Evolutionary conservation across 1,140 invertebrate genomes (phyloP).

Genomic region (Megalopta genalis): DNA sequence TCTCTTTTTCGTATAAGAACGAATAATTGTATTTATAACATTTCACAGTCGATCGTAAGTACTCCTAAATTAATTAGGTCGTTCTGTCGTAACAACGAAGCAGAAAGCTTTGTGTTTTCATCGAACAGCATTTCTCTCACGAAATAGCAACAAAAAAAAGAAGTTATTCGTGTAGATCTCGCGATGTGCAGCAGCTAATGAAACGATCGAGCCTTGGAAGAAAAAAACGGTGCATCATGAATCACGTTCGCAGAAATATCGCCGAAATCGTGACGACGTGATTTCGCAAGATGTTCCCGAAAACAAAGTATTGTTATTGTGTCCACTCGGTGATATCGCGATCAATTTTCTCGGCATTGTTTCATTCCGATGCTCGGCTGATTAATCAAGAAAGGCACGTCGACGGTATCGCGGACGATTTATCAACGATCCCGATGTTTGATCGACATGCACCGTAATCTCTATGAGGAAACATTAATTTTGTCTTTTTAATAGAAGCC

Average conservation of each 20-base stretch:
- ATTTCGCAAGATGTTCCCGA: neutral
- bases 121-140: too few relatives aligned
- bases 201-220: neutral
- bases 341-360: neutral
- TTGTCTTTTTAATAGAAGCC: neutral
- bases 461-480: slow-evolving; percentile 9
- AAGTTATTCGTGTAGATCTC: too few relatives aligned
- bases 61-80: too few relatives aligned
- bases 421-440: neutral
- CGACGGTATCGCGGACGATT: neutral
- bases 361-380: neutral
- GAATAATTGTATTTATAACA: too few relatives aligned
- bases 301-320: neutral
- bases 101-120: too few relatives aligned
- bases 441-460: neutral
- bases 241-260: neutral
- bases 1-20: too few relatives aligned
- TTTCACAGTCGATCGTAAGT: too few relatives aligned
- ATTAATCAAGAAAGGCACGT: neutral
- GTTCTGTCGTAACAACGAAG: too few relatives aligned
- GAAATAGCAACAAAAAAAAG: too few relatives aligned
- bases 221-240: neutral
- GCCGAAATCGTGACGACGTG: too few relatives aligned
- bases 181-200: too few relatives aligned
- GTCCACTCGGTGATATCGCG: neutral